Evolutionary conservation across 1,140 invertebrate species (phyloP).

Genomic region (Coptotermes formosanus): DNA sequence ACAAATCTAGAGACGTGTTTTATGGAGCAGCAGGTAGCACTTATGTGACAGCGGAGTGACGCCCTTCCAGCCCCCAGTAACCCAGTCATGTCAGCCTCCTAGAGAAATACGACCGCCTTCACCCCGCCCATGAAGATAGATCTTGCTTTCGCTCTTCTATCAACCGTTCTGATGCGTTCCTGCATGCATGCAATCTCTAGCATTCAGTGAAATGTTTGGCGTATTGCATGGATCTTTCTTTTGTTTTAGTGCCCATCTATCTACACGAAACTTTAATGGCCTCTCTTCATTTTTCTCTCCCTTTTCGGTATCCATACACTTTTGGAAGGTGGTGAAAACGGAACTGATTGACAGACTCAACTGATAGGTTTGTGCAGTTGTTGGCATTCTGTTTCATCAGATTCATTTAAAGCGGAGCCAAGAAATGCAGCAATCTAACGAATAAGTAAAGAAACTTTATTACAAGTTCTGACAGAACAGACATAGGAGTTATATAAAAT

Average conservation of each 20-base stretch:
- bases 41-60: not conserved
- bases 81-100: not conserved
- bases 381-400: no score
- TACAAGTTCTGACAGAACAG: no score
- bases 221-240: not conserved
- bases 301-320: no score
- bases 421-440: no score
- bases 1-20: not conserved
- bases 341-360: no score
- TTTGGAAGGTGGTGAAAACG: no score
- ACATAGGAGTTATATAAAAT: no score
- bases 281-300: not conserved
- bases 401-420: no score
- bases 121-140: not conserved
- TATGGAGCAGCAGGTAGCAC: not conserved
- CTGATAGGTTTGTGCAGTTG: no score
- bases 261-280: not conserved
- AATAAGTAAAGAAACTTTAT: no score
- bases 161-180: not conserved
- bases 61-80: constrained; percentile 3
- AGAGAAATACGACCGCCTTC: not conserved
- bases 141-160: not conserved
- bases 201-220: not conserved
- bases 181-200: not conserved
- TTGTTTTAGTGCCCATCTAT: not conserved